Percentiles rank a stretch among this genome's conserved stretches.
These are phyloP conservation scores for Cephus spinipes DNA, from an alignment of 2,888 invertebrate genomes.

Conservation along the genomic window DNA sequence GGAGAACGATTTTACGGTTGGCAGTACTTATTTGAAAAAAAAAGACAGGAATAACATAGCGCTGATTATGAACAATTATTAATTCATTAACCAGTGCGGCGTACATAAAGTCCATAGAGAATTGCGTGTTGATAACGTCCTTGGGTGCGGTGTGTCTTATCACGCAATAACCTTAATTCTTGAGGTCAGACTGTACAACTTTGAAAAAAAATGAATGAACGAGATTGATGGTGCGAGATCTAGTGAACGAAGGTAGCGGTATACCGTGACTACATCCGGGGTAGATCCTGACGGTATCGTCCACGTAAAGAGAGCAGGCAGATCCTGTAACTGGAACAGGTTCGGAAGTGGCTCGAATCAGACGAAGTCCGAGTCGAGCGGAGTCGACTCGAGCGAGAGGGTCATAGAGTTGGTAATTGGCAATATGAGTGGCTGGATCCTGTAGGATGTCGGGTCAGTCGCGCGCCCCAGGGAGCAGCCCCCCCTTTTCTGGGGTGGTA, in stretches of 20 bases:
- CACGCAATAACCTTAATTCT: background rate
- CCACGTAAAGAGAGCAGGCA: slow-evolving; percentile 22
- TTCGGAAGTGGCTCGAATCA: slow-evolving; percentile 53
- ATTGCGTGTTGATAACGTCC: background rate
- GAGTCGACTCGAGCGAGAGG: slow-evolving; percentile 48
- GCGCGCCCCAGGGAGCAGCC: slow-evolving; percentile 61
- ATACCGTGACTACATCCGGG: background rate
- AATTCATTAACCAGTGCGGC: background rate
- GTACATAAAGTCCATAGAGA: background rate
- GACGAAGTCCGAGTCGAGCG: slow-evolving; percentile 51
- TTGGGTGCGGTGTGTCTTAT: background rate
- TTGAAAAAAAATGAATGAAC: background rate
- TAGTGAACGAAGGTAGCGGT: background rate
- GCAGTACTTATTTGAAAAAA: background rate
- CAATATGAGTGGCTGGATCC: slow-evolving; percentile 66
- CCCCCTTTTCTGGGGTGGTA: slow-evolving; percentile 55
- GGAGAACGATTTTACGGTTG: background rate
- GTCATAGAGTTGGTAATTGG: slow-evolving; percentile 66
- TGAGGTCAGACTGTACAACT: background rate
- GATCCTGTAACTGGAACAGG: slow-evolving; percentile 33
- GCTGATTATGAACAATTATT: background rate
- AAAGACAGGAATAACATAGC: background rate
- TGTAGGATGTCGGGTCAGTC: slow-evolving; percentile 64
- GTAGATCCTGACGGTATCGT: background rate
- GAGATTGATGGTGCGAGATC: background rate